A percentile compares a stretch with the other conserved stretches of the same genome.
phyloP scores from a whole-genome alignment of 2,113 vertebrate species.

The Setophaga kirtlandii region DNA sequence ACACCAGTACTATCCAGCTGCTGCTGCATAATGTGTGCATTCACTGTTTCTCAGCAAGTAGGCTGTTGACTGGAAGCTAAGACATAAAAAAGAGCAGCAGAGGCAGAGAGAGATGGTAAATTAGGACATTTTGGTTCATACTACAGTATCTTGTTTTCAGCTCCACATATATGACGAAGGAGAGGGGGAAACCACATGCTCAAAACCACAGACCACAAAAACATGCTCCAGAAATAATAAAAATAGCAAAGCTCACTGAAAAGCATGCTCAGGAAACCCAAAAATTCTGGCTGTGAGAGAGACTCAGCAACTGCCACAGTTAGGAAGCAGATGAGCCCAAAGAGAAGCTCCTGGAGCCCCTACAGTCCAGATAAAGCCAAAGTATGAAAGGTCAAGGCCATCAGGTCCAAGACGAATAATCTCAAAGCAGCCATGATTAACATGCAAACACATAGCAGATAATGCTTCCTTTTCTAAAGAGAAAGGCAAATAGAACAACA shows the following conservation, averaged over 20 bases:
- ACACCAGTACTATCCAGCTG: background rate
- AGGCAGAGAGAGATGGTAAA: background rate
- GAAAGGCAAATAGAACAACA: background rate
- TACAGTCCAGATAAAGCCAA: background rate
- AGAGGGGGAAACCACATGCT: background rate
- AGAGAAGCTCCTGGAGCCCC: background rate
- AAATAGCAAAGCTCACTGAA: slow-evolving; percentile 10
- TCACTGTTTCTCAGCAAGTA: background rate
- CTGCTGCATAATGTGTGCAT: background rate
- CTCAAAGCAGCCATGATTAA: background rate
- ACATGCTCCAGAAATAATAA: background rate
- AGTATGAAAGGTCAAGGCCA: background rate
- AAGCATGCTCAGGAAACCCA: background rate
- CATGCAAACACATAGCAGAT: background rate
- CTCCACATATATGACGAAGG: background rate
- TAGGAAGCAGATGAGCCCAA: background rate
- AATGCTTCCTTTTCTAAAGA: background rate
- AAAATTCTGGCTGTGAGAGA: background rate
- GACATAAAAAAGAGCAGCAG: background rate
- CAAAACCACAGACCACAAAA: background rate
- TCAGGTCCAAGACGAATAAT: background rate
- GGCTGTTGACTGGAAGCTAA: background rate
- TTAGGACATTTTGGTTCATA: background rate
- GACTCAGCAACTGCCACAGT: background rate
- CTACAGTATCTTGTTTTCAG: background rate